These are phyloP conservation scores for Hoplostethus mediterraneus DNA, from an alignment of 2,797 vertebrate species.

Conservation along the genomic window DNA sequence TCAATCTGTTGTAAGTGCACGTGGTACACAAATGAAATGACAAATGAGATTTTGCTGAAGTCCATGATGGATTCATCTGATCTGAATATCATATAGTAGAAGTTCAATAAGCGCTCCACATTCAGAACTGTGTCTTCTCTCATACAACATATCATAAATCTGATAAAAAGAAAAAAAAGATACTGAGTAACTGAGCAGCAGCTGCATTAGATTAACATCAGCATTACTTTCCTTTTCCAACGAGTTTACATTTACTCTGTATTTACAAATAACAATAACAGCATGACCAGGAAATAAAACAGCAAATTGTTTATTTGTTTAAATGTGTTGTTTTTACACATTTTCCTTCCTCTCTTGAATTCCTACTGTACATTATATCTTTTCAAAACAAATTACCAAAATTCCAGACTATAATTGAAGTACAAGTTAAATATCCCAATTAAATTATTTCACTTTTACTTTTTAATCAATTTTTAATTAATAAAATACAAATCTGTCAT, in stretches of 20 bases:
- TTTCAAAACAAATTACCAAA: constrained; percentile 6
- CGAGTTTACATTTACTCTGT: not conserved
- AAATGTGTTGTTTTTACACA: not conserved
- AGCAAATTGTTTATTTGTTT: constrained; percentile 6
- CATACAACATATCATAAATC: constrained; percentile 3
- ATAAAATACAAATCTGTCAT: constrained; percentile 20
- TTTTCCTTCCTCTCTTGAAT: not conserved
- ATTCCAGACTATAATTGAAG: not conserved
- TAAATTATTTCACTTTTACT: constrained; percentile 24
- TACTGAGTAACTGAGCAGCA: constrained; percentile 5
- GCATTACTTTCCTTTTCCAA: constrained; percentile 16
- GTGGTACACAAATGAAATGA: not conserved
- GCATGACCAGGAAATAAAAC: not conserved
- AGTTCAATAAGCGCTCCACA: not conserved
- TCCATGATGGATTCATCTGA: not conserved
- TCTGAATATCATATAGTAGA: not conserved
- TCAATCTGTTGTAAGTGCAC: not conserved
- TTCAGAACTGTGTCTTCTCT: constrained; percentile 2
- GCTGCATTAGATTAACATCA: constrained; percentile 26
- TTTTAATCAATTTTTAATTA: constrained; percentile 21
- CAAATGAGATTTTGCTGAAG: not conserved
- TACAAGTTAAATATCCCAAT: not conserved
- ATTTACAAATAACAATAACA: constrained; percentile 1
- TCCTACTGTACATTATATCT: not conserved
- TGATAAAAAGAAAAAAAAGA: constrained; percentile 16